phyloP scores from a whole-genome alignment of 2,888 invertebrate species.

The Drosophila sordidapex region DNA sequence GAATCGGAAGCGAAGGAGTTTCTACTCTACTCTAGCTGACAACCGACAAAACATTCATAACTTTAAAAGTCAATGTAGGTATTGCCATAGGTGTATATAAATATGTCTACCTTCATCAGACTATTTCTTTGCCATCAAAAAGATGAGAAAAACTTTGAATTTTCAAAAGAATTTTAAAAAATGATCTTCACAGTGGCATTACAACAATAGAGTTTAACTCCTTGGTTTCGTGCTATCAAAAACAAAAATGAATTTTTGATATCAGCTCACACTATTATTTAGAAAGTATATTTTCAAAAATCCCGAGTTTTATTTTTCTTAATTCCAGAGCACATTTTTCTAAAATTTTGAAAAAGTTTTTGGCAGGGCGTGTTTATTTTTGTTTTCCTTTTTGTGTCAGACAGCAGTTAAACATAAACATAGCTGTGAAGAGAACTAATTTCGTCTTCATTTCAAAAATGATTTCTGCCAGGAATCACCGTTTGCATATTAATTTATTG shows the following conservation, averaged over 20 bases:
- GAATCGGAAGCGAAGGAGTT: background rate
- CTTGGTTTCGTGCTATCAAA: background rate
- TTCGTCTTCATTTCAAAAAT: background rate
- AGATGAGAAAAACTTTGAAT: background rate
- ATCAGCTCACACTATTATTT: background rate
- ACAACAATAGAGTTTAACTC: background rate
- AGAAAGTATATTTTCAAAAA: background rate
- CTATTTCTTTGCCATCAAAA: background rate
- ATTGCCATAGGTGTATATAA: background rate
- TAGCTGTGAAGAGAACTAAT: background rate
- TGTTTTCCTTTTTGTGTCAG: rapidly evolving
- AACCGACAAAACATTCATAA: background rate
- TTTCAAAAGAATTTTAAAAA: background rate
- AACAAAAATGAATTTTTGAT: background rate
- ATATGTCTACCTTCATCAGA: background rate
- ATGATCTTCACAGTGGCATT: background rate
- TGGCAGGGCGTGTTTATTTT: background rate
- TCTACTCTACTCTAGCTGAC: background rate
- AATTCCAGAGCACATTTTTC: background rate
- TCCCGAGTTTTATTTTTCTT: too few relatives aligned
- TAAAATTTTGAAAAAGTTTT: background rate
- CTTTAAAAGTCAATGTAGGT: background rate
- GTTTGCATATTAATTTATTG: too few relatives aligned
- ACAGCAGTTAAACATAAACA: background rate
- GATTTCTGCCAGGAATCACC: too few relatives aligned